Conservation (phyloP, 2,113 vertebrate species). For the Dicerorhinus sumatrensis region DNA sequence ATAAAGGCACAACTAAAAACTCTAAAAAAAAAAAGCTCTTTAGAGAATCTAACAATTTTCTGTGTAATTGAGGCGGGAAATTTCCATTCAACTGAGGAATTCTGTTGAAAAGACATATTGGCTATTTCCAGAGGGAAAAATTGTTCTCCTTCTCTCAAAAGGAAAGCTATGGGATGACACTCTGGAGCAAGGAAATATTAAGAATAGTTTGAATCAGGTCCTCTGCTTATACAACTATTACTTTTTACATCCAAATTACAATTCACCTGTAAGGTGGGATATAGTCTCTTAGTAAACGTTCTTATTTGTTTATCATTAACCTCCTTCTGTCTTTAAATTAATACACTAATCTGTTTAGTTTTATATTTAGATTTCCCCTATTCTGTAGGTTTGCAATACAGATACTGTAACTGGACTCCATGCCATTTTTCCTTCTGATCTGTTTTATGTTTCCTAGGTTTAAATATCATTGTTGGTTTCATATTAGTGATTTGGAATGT, state of each 20-base stretch:
- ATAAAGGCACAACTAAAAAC: too few relatives aligned
- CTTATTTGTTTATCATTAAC: slow-evolving; percentile 22
- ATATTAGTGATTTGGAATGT: slow-evolving; percentile 8
- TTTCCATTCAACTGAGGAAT: background rate
- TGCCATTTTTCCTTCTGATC: background rate
- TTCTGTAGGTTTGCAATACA: background rate
- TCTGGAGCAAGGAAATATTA: background rate
- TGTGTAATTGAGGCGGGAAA: background rate
- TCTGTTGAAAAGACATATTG: background rate
- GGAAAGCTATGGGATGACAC: background rate
- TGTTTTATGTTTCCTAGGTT: background rate
- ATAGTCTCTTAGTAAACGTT: background rate
- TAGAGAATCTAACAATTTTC: background rate
- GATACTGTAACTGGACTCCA: background rate
- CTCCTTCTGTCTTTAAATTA: background rate
- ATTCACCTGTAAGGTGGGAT: background rate
- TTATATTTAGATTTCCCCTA: slow-evolving; percentile 25
- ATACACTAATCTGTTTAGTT: background rate
- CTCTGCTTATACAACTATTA: background rate
- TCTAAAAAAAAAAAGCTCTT: too few relatives aligned
- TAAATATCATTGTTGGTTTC: background rate
- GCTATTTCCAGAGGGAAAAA: background rate
- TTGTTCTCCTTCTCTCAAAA: background rate
- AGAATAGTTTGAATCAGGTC: background rate
- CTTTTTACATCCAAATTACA: slow-evolving; percentile 41